Conservation (phyloP, 2,797 vertebrate species). For the Spinus pinus region DNA sequence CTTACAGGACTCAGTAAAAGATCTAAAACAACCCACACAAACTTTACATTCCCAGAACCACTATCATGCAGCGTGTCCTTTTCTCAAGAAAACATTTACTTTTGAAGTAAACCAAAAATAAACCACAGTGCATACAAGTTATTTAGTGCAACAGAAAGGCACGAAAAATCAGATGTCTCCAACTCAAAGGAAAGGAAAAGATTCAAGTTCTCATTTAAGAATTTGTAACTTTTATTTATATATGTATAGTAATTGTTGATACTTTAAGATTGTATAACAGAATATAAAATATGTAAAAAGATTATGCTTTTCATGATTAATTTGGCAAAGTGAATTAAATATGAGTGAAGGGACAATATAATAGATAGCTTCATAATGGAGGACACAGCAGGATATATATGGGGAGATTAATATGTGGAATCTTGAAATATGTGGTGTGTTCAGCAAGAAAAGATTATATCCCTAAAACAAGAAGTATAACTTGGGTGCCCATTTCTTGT, state of each 20-base stretch:
- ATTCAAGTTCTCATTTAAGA: background rate
- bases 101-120: background rate
- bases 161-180: background rate
- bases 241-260: background rate
- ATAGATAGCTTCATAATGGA: background rate
- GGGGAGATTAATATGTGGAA: background rate
- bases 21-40: background rate
- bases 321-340: conserved; percentile 17
- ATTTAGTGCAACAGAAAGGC: background rate
- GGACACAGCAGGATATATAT: background rate
- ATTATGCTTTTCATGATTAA: background rate
- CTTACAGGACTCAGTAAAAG: background rate
- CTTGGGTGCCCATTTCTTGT: background rate
- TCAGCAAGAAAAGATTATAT: background rate
- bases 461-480: background rate
- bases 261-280: background rate
- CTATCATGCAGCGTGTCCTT: background rate
- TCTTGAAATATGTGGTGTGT: background rate
- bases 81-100: background rate
- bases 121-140: background rate
- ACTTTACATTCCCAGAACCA: background rate
- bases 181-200: background rate
- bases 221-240: background rate
- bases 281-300: background rate
- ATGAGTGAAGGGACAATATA: background rate